Evolutionary conservation across 1,140 invertebrate species (phyloP).

Genomic region (Mya arenaria): DNA sequence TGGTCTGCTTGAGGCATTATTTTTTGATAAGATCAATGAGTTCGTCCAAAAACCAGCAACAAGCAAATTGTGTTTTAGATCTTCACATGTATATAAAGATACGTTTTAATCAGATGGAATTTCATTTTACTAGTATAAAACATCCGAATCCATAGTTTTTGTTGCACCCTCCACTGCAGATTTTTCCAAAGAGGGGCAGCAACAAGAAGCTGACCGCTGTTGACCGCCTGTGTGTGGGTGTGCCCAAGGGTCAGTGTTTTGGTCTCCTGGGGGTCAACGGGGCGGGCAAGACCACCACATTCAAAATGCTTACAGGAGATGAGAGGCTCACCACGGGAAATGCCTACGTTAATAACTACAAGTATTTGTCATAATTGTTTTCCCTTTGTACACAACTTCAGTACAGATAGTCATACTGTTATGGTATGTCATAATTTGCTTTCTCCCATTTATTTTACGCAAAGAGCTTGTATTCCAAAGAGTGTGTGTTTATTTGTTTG

Average conservation of each 20-base stretch:
- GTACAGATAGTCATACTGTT: constrained; percentile 76
- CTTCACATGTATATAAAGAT: too few relatives aligned
- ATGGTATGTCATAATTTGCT: background rate
- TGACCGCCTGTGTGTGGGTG: constrained; percentile 87
- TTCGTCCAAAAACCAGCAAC: too few relatives aligned
- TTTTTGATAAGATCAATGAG: too few relatives aligned
- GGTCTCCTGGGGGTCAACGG: constrained; percentile 88
- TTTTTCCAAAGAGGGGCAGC: too few relatives aligned
- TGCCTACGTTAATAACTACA: constrained; percentile 71
- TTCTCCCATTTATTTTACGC: background rate
- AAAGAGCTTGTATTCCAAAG: background rate
- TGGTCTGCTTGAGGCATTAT: too few relatives aligned
- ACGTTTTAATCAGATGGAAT: too few relatives aligned
- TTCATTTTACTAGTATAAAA: too few relatives aligned
- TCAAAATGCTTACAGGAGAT: constrained; percentile 77
- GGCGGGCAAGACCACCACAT: constrained; percentile 80
- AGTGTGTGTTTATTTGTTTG: background rate
- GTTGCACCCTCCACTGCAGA: too few relatives aligned
- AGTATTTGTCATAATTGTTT: constrained; percentile 69
- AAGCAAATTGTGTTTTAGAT: too few relatives aligned
- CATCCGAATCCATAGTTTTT: too few relatives aligned
- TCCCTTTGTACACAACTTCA: constrained; percentile 79
- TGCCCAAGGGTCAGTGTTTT: constrained; percentile 89
- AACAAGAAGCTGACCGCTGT: constrained; percentile 86
- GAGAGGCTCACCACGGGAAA: constrained; percentile 70